Percentiles rank a stretch among this genome's conserved stretches.
Evolutionary conservation across 2,797 vertebrate genomes (phyloP).

Genomic region (Chaetodon trifasciatus): DNA sequence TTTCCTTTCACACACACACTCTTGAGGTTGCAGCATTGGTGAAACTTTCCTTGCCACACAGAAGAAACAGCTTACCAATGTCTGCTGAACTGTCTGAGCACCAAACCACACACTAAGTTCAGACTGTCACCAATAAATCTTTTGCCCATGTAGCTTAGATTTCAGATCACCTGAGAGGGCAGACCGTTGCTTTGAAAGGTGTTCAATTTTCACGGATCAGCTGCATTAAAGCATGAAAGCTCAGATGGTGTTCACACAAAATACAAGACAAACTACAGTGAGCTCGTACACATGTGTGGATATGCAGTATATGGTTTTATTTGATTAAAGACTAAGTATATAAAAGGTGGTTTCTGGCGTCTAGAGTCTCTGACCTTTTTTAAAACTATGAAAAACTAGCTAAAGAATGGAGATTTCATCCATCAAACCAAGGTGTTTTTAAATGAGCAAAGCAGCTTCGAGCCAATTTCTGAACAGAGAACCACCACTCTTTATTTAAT

Average conservation of each 20-base stretch:
- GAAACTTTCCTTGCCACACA: constrained; percentile 68
- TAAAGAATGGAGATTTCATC: background rate
- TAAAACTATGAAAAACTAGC: background rate
- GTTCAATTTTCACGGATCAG: background rate
- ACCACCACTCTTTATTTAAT: constrained; percentile 4
- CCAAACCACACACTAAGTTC: constrained; percentile 66
- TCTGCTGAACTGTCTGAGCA: constrained; percentile 73
- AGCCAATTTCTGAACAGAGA: background rate
- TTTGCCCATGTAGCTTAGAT: background rate
- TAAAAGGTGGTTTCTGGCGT: background rate
- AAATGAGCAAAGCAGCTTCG: background rate
- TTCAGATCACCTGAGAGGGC: constrained; percentile 44
- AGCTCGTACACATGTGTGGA: background rate
- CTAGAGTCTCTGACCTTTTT: background rate
- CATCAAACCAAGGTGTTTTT: background rate
- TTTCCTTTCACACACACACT: constrained; percentile 46
- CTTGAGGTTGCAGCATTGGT: constrained; percentile 57
- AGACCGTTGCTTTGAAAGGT: background rate
- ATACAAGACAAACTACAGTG: background rate
- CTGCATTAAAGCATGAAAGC: background rate
- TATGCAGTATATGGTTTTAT: background rate
- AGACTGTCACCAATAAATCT: constrained; percentile 46
- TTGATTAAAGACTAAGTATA: background rate
- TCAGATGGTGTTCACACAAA: background rate
- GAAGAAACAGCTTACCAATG: constrained; percentile 68